These are phyloP conservation scores for Eupithecia inturbata DNA, from an alignment of 2,888 invertebrate species.

Conservation along the genomic window DNA sequence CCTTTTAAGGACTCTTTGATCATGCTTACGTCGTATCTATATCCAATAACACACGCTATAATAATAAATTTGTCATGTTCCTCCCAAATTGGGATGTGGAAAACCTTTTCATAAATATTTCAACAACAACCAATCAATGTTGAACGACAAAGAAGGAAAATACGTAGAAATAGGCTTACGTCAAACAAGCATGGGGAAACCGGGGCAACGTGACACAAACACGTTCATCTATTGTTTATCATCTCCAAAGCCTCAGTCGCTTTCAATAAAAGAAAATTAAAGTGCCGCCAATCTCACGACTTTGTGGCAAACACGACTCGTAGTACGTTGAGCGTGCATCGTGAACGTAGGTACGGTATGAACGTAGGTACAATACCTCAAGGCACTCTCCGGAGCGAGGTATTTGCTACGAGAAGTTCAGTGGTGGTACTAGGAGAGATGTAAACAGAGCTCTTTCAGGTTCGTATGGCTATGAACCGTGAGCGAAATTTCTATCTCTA, in stretches of 20 bases:
- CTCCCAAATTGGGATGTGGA: not conserved
- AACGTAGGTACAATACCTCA: not conserved
- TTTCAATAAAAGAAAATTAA: constrained; percentile 29
- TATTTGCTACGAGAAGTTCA: not conserved
- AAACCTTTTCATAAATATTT: not conserved
- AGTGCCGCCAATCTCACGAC: constrained; percentile 14
- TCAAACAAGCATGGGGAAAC: not conserved
- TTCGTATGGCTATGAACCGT: not conserved
- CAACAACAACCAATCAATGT: constrained; percentile 1
- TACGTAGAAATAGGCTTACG: not conserved
- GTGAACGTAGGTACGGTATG: not conserved
- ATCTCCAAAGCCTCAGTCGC: constrained; percentile 14
- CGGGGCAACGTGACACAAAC: constrained; percentile 5
- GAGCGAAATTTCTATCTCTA: not conserved
- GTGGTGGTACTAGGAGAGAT: not conserved
- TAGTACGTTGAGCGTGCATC: not conserved
- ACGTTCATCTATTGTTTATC: constrained; percentile 16
- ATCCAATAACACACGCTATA: not conserved
- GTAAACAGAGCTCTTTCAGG: not conserved
- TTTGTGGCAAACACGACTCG: constrained; percentile 1
- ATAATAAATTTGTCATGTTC: not conserved
- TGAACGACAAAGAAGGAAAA: constrained; percentile 6
- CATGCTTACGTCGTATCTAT: not conserved
- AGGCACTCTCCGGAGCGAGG: not conserved
- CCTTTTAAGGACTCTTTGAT: not conserved